Base-by-base conservation (phyloP, 1,140 invertebrate genomes). In the Neodiprion virginianus region DNA sequence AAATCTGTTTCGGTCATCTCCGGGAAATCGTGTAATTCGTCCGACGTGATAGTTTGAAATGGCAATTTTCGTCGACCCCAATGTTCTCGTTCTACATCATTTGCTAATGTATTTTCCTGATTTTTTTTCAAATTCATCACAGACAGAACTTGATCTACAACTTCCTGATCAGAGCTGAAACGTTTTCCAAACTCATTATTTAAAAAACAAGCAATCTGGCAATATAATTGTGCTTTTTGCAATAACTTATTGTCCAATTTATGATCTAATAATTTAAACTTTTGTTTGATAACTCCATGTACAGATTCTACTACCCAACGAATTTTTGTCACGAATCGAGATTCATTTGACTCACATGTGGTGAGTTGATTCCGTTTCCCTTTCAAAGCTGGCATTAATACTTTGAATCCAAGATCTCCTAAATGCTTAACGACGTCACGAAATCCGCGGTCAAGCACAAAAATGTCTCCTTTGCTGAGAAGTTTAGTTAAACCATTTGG, bases 261-360 rank as follows among this genome's bases (percentile, higher is more conserved):
- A 68, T 78, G n/a, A 72, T 78, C 49, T 61, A 78, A 72, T 53
- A 78, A 53, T 14, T 74, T 50, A 69, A 68, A 76, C 61, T 79
- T 79, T 72, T 77, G 40, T 61, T 49, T 68, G 28, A 79, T 71
- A 12, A 71, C 67, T 11, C 82, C 80, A 76, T 83, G 82, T n/a
- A 79, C 78, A 10, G 79, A 72, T 77, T 84, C 82, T 48, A 84
- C 79, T 7, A 79, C 14, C 50, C 1, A 84, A 68, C 73, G 49
- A 40, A 77, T 47, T 67, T 77, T 77, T 9, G 72, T 77, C 14
- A 75, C 73, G 9, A 72, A 72, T 3, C 76, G 48, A 12, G 70
- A 75, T 14, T 61, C 66, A 72, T 77, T 77, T n/a, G 76, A 28
- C 47, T 77, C 76, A 53, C 67, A 8, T 12, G 17, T 23, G 68